Evolutionary conservation across 2,888 invertebrate genomes (phyloP).

Genomic region (Hemaris fuciformis): DNA sequence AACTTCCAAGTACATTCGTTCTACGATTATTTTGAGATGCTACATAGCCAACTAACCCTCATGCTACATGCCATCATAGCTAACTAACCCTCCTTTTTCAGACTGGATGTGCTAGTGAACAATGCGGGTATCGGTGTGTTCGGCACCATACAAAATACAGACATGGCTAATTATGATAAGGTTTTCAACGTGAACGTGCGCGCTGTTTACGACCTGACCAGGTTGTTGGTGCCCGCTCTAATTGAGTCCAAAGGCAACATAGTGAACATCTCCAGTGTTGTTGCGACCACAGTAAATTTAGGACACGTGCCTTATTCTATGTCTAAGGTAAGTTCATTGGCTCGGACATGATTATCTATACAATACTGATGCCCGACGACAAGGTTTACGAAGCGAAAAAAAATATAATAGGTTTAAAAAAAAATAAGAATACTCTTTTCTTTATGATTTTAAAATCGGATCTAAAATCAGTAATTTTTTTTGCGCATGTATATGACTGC

Average conservation of each 20-base stretch:
- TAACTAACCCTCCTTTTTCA: not conserved
- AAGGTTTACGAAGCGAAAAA: too few species aligned
- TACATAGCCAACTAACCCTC: too few species aligned
- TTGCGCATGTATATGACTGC: too few species aligned
- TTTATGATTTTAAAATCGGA: too few species aligned
- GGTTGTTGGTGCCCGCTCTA: not conserved
- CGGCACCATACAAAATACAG: not conserved
- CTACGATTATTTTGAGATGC: too few species aligned
- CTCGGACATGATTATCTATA: not conserved
- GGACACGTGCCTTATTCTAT: not conserved
- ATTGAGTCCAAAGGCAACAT: not conserved
- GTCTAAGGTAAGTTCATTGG: not conserved
- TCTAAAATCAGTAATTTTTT: too few species aligned
- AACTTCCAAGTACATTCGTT: too few species aligned
- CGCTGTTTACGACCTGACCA: not conserved
- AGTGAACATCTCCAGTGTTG: not conserved
- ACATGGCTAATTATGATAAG: not conserved
- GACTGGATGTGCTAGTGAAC: too few species aligned
- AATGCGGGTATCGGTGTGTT: not conserved
- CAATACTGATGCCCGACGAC: too few species aligned
- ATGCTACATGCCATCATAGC: too few species aligned
- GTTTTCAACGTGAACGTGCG: constrained; percentile 2
- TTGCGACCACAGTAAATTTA: not conserved
- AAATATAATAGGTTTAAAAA: too few species aligned
- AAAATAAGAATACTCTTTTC: too few species aligned